Evolutionary conservation across 2,888 invertebrate genomes (phyloP).

Genomic region (Sylvicola fuscatus): DNA sequence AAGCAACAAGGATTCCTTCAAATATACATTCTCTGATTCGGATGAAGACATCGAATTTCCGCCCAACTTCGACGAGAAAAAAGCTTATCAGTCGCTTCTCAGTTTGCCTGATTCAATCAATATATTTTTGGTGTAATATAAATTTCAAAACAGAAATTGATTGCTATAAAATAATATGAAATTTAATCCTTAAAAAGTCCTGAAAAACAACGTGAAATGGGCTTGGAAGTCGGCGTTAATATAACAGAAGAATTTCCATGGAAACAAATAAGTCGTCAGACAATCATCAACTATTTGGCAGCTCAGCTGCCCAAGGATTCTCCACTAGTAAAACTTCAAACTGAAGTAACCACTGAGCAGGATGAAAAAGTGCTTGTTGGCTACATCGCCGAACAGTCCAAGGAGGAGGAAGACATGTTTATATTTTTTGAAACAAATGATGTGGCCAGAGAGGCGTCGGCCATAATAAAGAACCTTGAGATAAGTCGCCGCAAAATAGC

Average conservation of each 20-base stretch:
- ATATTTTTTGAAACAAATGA: conserved; percentile 39
- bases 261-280: conserved; percentile 39
- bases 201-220: conserved; percentile 23
- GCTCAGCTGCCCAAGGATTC: conserved; percentile 23
- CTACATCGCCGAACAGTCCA: conserved; percentile 41
- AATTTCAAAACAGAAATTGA: too few species aligned
- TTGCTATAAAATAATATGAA: background rate
- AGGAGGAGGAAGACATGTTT: conserved; percentile 41
- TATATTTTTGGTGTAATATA: too few species aligned
- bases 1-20: too few species aligned
- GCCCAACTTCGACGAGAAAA: conserved; percentile 11
- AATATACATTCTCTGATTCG: conserved; percentile 8
- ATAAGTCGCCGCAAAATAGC: conserved; percentile 23
- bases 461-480: conserved; percentile 33
- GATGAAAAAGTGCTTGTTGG: conserved; percentile 30
- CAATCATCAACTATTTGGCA: conserved; percentile 38
- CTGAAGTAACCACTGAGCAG: too few species aligned
- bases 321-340: conserved; percentile 27
- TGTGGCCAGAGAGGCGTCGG: conserved; percentile 29
- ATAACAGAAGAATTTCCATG: conserved; percentile 55
- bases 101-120: conserved; percentile 9
- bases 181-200: conserved; percentile 7
- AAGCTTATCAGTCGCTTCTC: conserved; percentile 16
- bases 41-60: conserved; percentile 13
- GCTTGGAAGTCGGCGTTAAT: conserved; percentile 42